Evolutionary conservation across 2,113 vertebrate genomes (phyloP), one percentile per base, ranked within the genome.

Genomic region (Amazona guildingii): DNA sequence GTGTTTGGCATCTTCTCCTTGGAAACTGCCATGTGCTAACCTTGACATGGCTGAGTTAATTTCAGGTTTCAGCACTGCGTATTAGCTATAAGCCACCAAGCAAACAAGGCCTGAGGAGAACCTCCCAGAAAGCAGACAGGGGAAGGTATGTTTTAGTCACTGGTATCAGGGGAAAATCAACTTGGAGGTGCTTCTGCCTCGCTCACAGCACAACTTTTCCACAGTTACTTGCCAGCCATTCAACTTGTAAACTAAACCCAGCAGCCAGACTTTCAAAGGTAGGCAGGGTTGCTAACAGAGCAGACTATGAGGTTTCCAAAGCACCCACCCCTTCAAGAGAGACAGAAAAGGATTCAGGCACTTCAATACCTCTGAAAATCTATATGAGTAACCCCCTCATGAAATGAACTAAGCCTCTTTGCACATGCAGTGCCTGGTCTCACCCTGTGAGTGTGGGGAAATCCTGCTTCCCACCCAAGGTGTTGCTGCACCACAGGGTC

Each of bases 1-100:
- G 73, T 43, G 51, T 69, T 91, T 29, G 81, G 13, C n/a, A 52
- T 57, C 73, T 46, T n/a, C 77, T 86, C 66, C 86, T 82, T 94
- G 70, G 86, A 91, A 92, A 73, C 35, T 49, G 84, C 76, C 81
- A 85, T 68, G 69, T 87, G 64, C 74, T 72, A 79, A 46, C 62
- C 81, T 75, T 73, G 90, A 85, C 67, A 85, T 2, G 11, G 66
- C 1, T 68, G 41, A 80, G 66, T 39, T 79, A 10, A 72, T 55
- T 59, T 61, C 74, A 82, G 70, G 75, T 87, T 97, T 87, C 86
- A 91, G 84, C 67, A 49, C 1, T 43, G 41, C 4, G 0, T n/a
- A 33, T 80, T 35, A 91, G 54, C 68, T 74, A 13, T 35, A 74
- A 90, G 62, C 41, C 67, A 80, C 20, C 0, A 7, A 88, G 70